Base-by-base conservation (phyloP, 2,888 invertebrate genomes). In the Nebria salina region DNA sequence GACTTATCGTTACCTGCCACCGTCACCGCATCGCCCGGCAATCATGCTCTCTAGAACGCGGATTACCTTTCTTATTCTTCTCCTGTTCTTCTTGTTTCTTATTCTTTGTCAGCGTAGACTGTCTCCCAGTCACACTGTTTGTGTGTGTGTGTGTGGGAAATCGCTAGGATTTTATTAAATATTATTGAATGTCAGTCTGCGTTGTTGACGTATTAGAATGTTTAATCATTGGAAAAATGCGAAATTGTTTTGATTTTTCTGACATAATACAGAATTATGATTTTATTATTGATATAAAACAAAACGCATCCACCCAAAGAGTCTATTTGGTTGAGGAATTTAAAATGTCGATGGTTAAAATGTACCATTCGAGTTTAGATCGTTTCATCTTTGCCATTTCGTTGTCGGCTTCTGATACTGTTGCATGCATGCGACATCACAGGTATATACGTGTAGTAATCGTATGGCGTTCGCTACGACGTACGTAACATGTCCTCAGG, bases 1-100 rank as follows among this genome's bases (percentile, higher is more conserved):
- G 85, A 85, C 85, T 85, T 85, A 85, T 85, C 85, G 84, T 83
- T 85, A 85, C 85, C 85, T 85, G 85, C 84, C 85, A 84, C 83
- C 82, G 84, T 83, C 84, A 83, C 84, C 83, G 84, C 84, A 84
- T 83, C 83, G 83, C 83, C 41, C 54, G 82, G 78, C 54, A 54
- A 54, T 54, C 54, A 54, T 54, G 54, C 54, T 54, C 54, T 54
- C 54, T 54, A 5, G 54, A 54, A 54, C 54, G 83, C 83, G 84
- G 84, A 84, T 85, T 85, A 84, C 83, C 84, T 82, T 83, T 83
- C 54, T 54, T 54, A 83, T 84, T 83, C 84, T 83, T 84, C 54
- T 54, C 7, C 54, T 54, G 54, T 54, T 5, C 54, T 20, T 54
- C 54, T 8, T 54, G 54, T 54, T 54, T 54, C 54, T 54, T 54